Conservation (phyloP, 2,888 invertebrate species). For the Megamerina dolium region DNA sequence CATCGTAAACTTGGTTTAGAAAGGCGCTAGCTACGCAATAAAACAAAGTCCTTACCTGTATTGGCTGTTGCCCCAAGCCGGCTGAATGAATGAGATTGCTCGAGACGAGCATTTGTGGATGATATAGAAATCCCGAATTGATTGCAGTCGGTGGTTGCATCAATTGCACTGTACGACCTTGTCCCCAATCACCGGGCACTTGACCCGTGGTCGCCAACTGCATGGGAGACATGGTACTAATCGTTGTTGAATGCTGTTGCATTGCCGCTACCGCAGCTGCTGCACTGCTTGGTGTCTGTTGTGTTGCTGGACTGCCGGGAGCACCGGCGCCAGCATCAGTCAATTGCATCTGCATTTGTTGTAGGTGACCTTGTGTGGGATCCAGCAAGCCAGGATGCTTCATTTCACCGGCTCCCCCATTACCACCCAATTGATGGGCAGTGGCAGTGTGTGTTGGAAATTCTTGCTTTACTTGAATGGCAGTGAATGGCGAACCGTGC, state of each 20-base stretch:
- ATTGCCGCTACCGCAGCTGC: constrained; percentile 31
- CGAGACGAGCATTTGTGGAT: constrained; percentile 78
- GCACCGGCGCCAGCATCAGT: constrained; percentile 30
- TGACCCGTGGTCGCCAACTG: constrained; percentile 60
- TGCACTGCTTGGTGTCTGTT: constrained; percentile 45
- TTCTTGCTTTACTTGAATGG: constrained; percentile 49
- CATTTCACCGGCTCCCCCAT: constrained; percentile 27
- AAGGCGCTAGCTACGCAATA: neutral
- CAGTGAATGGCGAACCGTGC: constrained; percentile 53
- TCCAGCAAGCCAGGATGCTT: constrained; percentile 49
- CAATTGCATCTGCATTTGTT: constrained; percentile 50
- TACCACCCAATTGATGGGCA: constrained; percentile 20
- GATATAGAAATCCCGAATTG: constrained; percentile 68
- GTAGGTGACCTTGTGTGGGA: constrained; percentile 50
- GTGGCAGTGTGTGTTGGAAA: constrained; percentile 37
- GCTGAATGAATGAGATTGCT: constrained; percentile 63
- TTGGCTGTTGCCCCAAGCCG: constrained; percentile 46
- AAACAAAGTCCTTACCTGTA: constrained; percentile 53
- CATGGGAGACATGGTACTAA: constrained; percentile 72
- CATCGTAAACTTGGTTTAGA: neutral
- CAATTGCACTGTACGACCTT: constrained; percentile 73
- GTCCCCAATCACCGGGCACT: constrained; percentile 61
- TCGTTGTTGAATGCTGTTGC: constrained; percentile 56
- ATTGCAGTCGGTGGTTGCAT: constrained; percentile 63
- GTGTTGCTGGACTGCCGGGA: constrained; percentile 50